Conservation (phyloP, 2,113 vertebrate species). For the Melanocharis versteri region DNA sequence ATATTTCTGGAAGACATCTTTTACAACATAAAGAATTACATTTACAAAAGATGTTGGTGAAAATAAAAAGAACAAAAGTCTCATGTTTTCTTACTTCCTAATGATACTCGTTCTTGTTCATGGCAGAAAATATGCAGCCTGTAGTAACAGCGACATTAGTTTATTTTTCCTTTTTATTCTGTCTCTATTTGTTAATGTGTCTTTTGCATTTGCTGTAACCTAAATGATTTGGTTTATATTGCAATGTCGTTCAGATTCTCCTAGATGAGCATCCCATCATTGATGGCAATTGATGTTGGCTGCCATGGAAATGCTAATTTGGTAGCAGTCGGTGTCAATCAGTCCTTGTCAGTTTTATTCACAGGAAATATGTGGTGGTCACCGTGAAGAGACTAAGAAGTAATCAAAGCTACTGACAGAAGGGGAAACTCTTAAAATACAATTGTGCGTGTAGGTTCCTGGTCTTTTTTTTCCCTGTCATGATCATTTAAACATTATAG, state of each 20-base stretch:
- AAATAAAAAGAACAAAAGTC: background rate
- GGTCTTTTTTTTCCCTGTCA: background rate
- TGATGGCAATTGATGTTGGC: slow-evolving; percentile 56
- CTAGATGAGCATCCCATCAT: background rate
- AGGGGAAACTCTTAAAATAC: background rate
- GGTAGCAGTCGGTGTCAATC: slow-evolving; percentile 47
- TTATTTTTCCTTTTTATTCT: background rate
- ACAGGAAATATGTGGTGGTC: background rate
- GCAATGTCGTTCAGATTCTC: slow-evolving; percentile 21
- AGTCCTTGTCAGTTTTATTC: background rate
- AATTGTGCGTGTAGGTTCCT: background rate
- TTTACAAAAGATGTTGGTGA: background rate
- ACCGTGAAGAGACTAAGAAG: background rate
- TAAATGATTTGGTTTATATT: slow-evolving; percentile 7
- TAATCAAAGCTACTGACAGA: background rate
- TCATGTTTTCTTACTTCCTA: background rate
- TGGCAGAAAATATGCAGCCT: background rate
- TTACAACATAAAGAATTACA: background rate
- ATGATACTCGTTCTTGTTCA: background rate
- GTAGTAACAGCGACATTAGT: background rate
- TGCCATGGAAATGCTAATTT: slow-evolving; percentile 63
- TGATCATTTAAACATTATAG: background rate
- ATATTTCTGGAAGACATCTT: background rate
- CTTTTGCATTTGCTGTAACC: background rate
- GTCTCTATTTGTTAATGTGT: background rate